These are phyloP conservation scores for Micrastur ruficollis DNA, from an alignment of 2,797 vertebrate species.

Conservation along the genomic window DNA sequence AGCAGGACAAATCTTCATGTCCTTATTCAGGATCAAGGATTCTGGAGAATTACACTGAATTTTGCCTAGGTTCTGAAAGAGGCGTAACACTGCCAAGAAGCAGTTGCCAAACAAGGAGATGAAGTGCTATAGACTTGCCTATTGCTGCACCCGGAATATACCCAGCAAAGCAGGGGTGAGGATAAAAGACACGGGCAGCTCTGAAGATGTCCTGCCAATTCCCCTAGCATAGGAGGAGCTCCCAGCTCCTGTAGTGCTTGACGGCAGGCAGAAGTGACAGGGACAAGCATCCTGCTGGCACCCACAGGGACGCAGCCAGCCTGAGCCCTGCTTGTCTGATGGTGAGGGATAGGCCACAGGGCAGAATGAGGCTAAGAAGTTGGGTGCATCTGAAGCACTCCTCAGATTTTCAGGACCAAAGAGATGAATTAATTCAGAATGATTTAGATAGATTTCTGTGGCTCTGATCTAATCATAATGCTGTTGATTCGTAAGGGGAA, in stretches of 20 bases:
- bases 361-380: background rate
- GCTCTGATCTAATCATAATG: background rate
- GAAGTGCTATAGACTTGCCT: background rate
- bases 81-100: background rate
- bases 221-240: background rate
- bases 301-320: background rate
- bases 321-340: background rate
- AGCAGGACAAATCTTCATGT: background rate
- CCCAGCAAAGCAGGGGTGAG: background rate
- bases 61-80: background rate
- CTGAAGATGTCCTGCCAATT: background rate
- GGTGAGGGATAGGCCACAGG: background rate
- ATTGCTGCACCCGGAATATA: background rate
- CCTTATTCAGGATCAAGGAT: background rate
- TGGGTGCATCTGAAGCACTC: background rate
- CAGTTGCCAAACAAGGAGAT: background rate
- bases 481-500: background rate
- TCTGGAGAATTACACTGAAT: background rate
- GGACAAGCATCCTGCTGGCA: background rate
- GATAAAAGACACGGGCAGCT: background rate
- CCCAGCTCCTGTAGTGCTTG: background rate
- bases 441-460: background rate
- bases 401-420: background rate
- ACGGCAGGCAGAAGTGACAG: background rate
- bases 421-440: background rate